Evolutionary conservation across 2,113 vertebrate species (phyloP).

Genomic region (Pelobates fuscus): DNA sequence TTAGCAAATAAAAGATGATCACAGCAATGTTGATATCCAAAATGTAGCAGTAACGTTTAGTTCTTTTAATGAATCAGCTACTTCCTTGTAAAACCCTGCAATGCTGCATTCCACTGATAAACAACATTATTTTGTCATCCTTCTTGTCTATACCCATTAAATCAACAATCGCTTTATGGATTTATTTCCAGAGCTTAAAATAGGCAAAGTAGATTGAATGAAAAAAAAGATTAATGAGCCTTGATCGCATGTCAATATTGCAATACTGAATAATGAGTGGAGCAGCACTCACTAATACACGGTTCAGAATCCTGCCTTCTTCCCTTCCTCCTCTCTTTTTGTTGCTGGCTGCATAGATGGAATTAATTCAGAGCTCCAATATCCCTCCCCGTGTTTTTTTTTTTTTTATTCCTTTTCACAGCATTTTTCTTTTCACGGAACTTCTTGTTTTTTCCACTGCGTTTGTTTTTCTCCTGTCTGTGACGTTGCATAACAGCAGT

Average conservation of each 20-base stretch:
- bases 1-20: no score
- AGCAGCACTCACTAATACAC: conserved; percentile 14
- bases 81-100: no score
- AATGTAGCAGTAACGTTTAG: no score
- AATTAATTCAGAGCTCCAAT: conserved; percentile 26
- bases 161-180: conserved; percentile 9
- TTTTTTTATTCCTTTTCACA: conserved; percentile 33
- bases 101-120: no score
- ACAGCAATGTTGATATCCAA: no score
- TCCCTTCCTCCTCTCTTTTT: background rate
- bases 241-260: background rate
- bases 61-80: no score
- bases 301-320: background rate
- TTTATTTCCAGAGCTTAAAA: conserved; percentile 15
- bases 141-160: background rate
- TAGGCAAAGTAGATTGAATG: conserved; percentile 18
- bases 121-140: background rate
- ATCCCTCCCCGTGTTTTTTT: conserved; percentile 14
- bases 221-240: conserved; percentile 28
- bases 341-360: conserved; percentile 16
- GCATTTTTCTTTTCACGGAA: conserved; percentile 17
- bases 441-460: conserved; percentile 28
- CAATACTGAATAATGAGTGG: conserved; percentile 31
- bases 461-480: conserved; percentile 25
- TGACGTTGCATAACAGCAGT: conserved; percentile 33